phyloP scores from a whole-genome alignment of 2,888 invertebrate genomes.

The Synergus gifuensis region DNA sequence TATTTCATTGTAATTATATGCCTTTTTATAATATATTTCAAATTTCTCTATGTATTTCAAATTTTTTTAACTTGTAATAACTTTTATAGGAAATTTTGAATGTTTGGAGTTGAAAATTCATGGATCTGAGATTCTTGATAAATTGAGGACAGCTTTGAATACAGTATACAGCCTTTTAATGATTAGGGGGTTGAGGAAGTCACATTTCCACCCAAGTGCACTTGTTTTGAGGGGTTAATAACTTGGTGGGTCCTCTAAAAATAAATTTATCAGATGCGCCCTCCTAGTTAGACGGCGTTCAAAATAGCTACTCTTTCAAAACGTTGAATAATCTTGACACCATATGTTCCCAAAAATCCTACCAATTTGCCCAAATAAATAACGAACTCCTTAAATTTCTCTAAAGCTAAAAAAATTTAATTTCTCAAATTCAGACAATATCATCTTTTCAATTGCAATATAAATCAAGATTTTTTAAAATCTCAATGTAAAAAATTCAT shows the following conservation, averaged over 20 bases:
- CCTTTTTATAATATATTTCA: background rate
- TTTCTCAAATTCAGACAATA: background rate
- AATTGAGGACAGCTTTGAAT: background rate
- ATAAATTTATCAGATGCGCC: constrained; percentile 60
- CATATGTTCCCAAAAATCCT: constrained; percentile 41
- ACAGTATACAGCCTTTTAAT: background rate
- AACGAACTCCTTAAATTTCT: background rate
- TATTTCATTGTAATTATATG: background rate
- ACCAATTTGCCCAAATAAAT: constrained; percentile 1
- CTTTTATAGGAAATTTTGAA: background rate
- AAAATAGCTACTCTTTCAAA: constrained; percentile 58
- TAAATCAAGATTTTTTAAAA: background rate
- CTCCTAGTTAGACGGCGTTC: constrained; percentile 46
- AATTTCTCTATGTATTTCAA: background rate
- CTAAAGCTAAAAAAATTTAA: background rate
- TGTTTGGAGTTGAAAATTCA: background rate
- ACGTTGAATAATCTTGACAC: constrained; percentile 56
- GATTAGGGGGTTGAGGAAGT: constrained; percentile 18
- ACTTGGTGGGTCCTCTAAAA: constrained; percentile 68
- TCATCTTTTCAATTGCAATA: too few species aligned
- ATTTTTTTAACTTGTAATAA: background rate
- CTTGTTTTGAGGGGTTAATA: constrained; percentile 64
- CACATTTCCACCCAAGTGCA: constrained; percentile 30
- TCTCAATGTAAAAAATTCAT: background rate
- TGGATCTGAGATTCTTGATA: background rate